Conservation (phyloP, 2,797 vertebrate genomes). For the Eulemur mongoz region DNA sequence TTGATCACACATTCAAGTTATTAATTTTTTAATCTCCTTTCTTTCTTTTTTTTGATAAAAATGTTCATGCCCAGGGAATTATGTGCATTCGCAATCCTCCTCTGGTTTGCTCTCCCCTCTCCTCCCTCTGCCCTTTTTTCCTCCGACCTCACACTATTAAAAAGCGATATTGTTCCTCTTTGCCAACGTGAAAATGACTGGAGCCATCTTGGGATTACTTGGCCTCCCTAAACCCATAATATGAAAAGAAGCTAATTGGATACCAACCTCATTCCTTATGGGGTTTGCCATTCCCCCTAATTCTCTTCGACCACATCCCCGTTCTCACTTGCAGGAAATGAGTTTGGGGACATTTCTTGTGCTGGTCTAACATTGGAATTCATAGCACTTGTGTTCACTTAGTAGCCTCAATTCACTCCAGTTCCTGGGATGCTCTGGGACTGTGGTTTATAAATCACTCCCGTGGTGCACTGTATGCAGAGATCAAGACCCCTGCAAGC, state of each 20-base stretch:
- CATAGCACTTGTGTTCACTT: constrained; percentile 85
- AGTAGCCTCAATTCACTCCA: constrained; percentile 83
- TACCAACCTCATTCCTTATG: constrained; percentile 78
- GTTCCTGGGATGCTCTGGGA: constrained; percentile 82
- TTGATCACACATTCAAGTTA: constrained; percentile 67
- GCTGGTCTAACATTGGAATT: constrained; percentile 84
- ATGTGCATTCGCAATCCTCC: not conserved
- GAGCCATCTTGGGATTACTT: constrained; percentile 81
- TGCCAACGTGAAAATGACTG: constrained; percentile 80
- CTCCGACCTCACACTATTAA: constrained; percentile 72
- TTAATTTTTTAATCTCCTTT: constrained; percentile 69
- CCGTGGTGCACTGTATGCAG: constrained; percentile 72
- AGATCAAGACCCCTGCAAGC: constrained; percentile 82
- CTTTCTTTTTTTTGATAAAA: not conserved
- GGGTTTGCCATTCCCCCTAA: constrained; percentile 63
- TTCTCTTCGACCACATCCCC: constrained; percentile 73
- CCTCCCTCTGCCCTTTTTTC: constrained; percentile 54
- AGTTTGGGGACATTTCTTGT: constrained; percentile 76
- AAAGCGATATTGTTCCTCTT: constrained; percentile 79
- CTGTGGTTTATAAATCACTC: constrained; percentile 85
- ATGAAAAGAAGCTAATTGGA: constrained; percentile 78
- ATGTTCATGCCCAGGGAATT: constrained; percentile 52
- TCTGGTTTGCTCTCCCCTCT: not conserved
- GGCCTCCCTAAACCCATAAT: constrained; percentile 77
- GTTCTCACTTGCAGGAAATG: constrained; percentile 82